phyloP scores from a whole-genome alignment of 2,888 invertebrate species.

The Hypsopygia costalis region DNA sequence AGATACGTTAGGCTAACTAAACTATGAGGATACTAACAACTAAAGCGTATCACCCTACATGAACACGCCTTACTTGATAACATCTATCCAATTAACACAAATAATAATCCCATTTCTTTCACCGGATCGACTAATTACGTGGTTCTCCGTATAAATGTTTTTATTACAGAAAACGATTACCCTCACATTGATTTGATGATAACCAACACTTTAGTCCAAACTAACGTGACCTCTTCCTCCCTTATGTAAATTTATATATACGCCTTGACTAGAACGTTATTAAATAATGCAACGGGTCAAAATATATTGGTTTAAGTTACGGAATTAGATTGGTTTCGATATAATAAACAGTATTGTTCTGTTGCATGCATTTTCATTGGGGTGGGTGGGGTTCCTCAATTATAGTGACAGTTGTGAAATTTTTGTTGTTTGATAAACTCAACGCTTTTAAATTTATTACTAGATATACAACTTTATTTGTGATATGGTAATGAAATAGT shows the following conservation, averaged over 20 bases:
- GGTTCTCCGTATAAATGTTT: conserved; percentile 18
- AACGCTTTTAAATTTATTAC: conserved; percentile 5
- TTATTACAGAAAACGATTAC: conserved; percentile 19
- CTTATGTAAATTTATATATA: neutral
- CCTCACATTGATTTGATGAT: conserved; percentile 16
- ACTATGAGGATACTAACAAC: too few relatives aligned
- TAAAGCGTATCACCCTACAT: too few relatives aligned
- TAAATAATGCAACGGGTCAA: conserved; percentile 5
- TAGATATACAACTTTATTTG: neutral
- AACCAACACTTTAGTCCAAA: conserved; percentile 6
- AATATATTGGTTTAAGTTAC: conserved; percentile 10
- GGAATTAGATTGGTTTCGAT: conserved; percentile 19
- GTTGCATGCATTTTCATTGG: conserved; percentile 19
- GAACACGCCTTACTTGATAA: conserved; percentile 23
- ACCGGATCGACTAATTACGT: conserved; percentile 36
- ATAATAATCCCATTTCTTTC: conserved; percentile 47
- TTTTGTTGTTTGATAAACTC: conserved; percentile 5
- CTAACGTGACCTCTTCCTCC: conserved; percentile 3
- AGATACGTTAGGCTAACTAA: too few relatives aligned
- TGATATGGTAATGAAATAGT: too few relatives aligned
- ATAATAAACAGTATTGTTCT: conserved; percentile 18
- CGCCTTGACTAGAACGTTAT: neutral
- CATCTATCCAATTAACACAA: conserved; percentile 50
- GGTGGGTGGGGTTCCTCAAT: conserved; percentile 8
- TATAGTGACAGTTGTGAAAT: conserved; percentile 2